Evolutionary conservation across 1,140 invertebrate species (phyloP), one percentile per base, ranked within the genome.

Genomic region (Antheraea mylitta): DNA sequence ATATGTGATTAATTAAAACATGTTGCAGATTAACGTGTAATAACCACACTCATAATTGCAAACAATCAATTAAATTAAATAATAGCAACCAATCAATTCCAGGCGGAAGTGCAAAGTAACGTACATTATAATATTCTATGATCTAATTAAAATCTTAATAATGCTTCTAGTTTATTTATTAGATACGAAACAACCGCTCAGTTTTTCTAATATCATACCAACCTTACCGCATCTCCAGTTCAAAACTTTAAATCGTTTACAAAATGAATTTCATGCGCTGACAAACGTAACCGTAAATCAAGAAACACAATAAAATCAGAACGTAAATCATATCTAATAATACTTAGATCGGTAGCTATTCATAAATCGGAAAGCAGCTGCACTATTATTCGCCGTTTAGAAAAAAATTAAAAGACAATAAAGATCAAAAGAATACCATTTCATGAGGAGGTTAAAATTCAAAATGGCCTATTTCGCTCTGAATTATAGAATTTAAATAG

Each of bases 391-490:
- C 19, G 13, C 38, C 38, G 30, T 22, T 18, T 19, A 6, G 7
- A 61, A 61, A 61, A 61, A 61, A 61, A 59, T 59, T 59, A 59
- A 18, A 61, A 61, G 59, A 61, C 59, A 61, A 61, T 61, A 30
- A 61, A 61, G 59, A 61, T 61, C 59, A 61, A 61, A 61, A 30
- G 30, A 22, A 19, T 11, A 11, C 58, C 30, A 61, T 61, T 9
- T 61, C 59, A 30, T 30, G 3, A 7, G 2, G 8, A 61, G 59
- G 59, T 22, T 30, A 16, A 61, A 30, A 19, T 7, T 22, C 13
- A 18, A 22, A 61, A 61, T 61, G 59, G 38, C 11, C 38, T 42
- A 42, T 42, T 42, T 42, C 11, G 11, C 38, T 30, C 1, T 30
- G 38, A 10, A 42, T 11, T 42, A 11, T 42, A 10, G 7, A 10